A percentile compares a stretch with the other conserved stretches of the same genome.
phyloP scores from a whole-genome alignment of 1,140 invertebrate species.

The Zaprionus gabonicus region DNA sequence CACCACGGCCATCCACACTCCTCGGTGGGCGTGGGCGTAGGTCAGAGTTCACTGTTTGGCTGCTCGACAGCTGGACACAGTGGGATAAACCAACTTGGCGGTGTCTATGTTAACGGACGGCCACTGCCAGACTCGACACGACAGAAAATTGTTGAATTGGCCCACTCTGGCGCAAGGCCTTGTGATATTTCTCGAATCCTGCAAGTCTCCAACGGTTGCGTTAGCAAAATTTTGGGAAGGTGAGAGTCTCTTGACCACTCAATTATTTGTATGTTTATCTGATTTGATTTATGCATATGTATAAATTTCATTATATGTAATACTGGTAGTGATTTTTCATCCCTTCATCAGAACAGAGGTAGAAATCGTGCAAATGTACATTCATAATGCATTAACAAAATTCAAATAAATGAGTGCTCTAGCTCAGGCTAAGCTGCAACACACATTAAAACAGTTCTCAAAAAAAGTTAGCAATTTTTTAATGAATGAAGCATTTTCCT shows the following conservation, averaged over 20 bases:
- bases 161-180: conserved; percentile 97
- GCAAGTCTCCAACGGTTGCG: conserved; percentile 98
- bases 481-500: no score
- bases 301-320: no score
- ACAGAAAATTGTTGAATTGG: conserved; percentile 98
- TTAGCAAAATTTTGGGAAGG: conserved; percentile 97
- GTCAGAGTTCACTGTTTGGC: conserved; percentile 89
- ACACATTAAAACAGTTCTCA: no score
- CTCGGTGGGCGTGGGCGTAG: conserved; percentile 84
- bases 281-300: no score
- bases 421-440: no score
- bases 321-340: no score
- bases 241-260: conserved; percentile 84
- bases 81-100: conserved; percentile 99
- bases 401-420: background rate
- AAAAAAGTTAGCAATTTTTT: no score
- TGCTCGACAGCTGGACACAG: conserved; percentile 94
- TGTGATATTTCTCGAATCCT: conserved; percentile 99
- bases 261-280: no score
- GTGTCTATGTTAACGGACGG: conserved; percentile 98
- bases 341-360: no score
- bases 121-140: conserved; percentile 98
- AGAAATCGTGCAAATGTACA: no score
- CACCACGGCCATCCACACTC: conserved; percentile 81
- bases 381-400: no score